Percentiles rank a stretch among this genome's conserved stretches.
phyloP scores from a whole-genome alignment of 2,797 vertebrate species.

The Liparis tanakae region DNA sequence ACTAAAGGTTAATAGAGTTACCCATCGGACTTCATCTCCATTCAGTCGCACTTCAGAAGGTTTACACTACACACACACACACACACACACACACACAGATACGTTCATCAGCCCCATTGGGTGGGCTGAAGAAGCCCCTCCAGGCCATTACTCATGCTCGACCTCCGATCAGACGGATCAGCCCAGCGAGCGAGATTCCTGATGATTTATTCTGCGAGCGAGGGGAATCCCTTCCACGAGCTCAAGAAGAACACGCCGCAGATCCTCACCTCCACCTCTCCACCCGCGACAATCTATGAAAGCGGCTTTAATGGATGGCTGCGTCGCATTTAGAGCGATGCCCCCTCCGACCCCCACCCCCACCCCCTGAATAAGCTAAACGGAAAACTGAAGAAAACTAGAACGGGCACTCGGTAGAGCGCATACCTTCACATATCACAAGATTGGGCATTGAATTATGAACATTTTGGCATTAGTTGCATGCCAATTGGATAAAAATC shows the following conservation, averaged over 20 bases:
- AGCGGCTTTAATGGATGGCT: not conserved
- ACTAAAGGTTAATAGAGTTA: constrained; percentile 72
- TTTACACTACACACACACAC: constrained; percentile 15
- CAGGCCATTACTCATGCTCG: constrained; percentile 71
- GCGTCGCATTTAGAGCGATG: constrained; percentile 3
- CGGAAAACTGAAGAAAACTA: not conserved
- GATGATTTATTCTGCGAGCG: constrained; percentile 48
- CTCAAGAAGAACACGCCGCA: constrained; percentile 9
- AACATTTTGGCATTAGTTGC: too few species aligned
- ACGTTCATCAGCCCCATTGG: constrained; percentile 37
- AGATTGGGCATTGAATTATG: too few species aligned
- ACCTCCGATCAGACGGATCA: constrained; percentile 63
- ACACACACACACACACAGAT: constrained; percentile 26
- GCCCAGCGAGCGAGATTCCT: constrained; percentile 33
- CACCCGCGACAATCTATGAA: constrained; percentile 19
- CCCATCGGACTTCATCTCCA: constrained; percentile 58
- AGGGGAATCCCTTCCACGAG: constrained; percentile 29
- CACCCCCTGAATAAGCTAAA: not conserved
- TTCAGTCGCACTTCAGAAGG: constrained; percentile 54
- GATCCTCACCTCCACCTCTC: constrained; percentile 50
- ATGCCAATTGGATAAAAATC: too few species aligned
- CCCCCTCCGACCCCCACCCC: not conserved
- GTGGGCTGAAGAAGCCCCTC: constrained; percentile 56
- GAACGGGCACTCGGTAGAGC: too few species aligned
- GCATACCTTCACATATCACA: too few species aligned